A percentile compares a stretch with the other conserved stretches of the same genome.
Evolutionary conservation across 2,113 vertebrate species (phyloP).

Genomic region (Microtus pennsylvanicus): DNA sequence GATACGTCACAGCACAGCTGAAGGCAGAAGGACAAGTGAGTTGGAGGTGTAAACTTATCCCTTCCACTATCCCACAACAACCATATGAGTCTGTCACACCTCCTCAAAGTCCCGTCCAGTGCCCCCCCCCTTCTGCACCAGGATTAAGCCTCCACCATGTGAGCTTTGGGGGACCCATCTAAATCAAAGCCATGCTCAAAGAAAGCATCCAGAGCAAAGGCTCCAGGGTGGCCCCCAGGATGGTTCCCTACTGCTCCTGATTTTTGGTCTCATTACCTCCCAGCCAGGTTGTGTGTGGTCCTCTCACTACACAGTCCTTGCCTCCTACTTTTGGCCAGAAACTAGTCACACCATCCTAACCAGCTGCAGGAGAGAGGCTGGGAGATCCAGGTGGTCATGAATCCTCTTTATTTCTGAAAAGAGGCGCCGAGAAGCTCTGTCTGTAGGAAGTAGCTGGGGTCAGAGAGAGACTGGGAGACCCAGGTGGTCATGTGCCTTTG

Average conservation of each 20-base stretch:
- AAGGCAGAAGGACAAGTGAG: neutral
- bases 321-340: neutral
- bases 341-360: neutral
- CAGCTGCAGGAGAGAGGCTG: no score
- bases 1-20: neutral
- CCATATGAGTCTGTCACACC: no score
- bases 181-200: neutral
- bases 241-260: neutral
- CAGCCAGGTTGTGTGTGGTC: neutral
- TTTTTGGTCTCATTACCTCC: neutral
- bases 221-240: neutral
- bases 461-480: neutral
- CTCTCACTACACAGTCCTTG: neutral
- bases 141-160: neutral
- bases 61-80: no score
- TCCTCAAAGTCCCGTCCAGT: neutral
- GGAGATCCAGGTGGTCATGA: no score
- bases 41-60: neutral
- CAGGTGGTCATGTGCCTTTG: no score
- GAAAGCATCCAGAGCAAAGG: neutral
- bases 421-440: neutral
- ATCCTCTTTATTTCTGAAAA: no score
- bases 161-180: neutral
- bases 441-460: neutral
- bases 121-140: neutral